phyloP scores from a whole-genome alignment of 2,113 vertebrate genomes.

The Centropristis striata region DNA sequence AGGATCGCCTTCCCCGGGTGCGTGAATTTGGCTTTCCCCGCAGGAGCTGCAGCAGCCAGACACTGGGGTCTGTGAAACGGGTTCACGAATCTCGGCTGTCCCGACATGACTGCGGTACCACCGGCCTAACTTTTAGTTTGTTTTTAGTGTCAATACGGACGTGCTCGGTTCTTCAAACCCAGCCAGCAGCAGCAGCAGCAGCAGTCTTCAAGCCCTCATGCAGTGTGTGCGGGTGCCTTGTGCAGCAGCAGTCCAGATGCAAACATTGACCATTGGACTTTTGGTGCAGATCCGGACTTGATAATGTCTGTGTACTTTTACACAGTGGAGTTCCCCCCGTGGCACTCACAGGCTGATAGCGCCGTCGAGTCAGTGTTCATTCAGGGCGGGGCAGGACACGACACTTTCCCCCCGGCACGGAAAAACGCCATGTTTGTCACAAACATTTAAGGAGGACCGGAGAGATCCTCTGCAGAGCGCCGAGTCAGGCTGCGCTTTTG shows the following conservation, averaged over 20 bases:
- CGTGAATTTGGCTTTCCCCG: constrained; percentile 86
- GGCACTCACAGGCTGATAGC: constrained; percentile 15
- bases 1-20: constrained; percentile 92
- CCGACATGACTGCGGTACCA: constrained; percentile 69
- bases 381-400: constrained; percentile 60
- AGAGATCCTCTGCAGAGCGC: background rate
- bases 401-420: background rate
- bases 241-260: constrained; percentile 25
- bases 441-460: constrained; percentile 76
- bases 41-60: constrained; percentile 86
- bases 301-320: constrained; percentile 42
- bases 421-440: constrained; percentile 46
- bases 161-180: background rate
- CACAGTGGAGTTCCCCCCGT: constrained; percentile 58
- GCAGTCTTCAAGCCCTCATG: constrained; percentile 1
- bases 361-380: constrained; percentile 39
- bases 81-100: constrained; percentile 58
- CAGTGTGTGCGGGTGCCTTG: constrained; percentile 6
- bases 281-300: background rate
- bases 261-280: constrained; percentile 60
- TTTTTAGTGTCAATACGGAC: background rate
- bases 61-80: constrained; percentile 77
- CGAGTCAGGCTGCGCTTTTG: background rate
- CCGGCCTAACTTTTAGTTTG: constrained; percentile 22
- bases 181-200: too few relatives aligned